Evolutionary conservation across 2,888 invertebrate genomes (phyloP).

Genomic region (Acheta domesticus): DNA sequence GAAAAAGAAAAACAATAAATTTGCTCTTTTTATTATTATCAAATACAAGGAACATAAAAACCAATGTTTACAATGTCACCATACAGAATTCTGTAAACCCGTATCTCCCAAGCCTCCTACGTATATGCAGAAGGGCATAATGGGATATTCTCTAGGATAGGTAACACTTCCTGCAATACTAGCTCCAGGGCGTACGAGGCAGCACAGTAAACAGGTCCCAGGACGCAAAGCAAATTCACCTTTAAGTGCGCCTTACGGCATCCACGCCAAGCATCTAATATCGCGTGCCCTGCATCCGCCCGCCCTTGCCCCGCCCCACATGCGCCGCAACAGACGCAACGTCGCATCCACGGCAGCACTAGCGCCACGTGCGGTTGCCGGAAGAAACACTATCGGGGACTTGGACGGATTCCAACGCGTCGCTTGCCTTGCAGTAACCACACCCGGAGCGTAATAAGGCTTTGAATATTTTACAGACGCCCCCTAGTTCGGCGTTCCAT

Average conservation of each 20-base stretch:
- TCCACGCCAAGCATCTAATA: background rate
- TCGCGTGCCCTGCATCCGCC: background rate
- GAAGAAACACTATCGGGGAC: background rate
- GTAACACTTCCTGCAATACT: too few species aligned
- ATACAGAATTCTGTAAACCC: too few species aligned
- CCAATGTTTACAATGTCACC: too few species aligned
- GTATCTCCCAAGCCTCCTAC: too few species aligned
- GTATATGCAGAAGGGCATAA: too few species aligned
- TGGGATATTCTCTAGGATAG: too few species aligned
- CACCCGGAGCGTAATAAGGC: background rate
- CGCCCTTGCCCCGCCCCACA: background rate
- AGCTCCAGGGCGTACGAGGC: background rate
- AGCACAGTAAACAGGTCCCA: background rate
- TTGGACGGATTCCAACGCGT: background rate
- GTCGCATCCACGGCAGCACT: too few species aligned
- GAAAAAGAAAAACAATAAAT: too few species aligned
- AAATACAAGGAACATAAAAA: too few species aligned
- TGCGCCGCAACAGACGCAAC: too few species aligned
- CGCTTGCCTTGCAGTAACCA: background rate
- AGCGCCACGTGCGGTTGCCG: background rate
- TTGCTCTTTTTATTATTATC: too few species aligned
- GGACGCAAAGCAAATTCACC: constrained; percentile 6
- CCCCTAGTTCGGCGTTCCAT: constrained; percentile 18
- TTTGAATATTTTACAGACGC: constrained; percentile 9
- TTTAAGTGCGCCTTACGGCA: background rate